A percentile compares a stretch with the other conserved stretches of the same genome.
These are phyloP conservation scores for human DNA, from an alignment of 2,113 vertebrate genomes.

Conservation along the genomic window DNA sequence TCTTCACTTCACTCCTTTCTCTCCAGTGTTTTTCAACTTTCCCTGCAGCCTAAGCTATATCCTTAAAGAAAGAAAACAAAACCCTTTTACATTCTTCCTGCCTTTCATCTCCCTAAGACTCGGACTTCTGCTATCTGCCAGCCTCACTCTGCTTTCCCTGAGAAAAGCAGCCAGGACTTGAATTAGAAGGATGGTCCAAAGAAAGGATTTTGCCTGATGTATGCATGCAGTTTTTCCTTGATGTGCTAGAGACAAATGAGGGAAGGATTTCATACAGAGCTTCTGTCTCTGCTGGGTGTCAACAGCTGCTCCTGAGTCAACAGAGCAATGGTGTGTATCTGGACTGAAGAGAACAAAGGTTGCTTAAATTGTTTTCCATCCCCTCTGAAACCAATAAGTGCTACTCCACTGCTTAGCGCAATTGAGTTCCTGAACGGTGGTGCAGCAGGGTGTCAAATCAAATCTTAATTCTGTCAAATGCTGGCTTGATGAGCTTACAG, in stretches of 20 bases:
- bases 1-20: neutral
- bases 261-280: constrained; percentile 57
- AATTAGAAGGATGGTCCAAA: neutral
- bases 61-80: neutral
- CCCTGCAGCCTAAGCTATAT: neutral
- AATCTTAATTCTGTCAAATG: constrained; percentile 47
- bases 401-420: constrained; percentile 56
- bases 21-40: neutral
- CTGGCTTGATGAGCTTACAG: neutral
- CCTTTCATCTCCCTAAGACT: neutral
- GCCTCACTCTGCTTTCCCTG: neutral
- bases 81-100: neutral
- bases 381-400: constrained; percentile 81
- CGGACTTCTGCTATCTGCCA: neutral
- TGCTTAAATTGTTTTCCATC: constrained; percentile 70
- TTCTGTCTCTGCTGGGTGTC: constrained; percentile 45
- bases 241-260: constrained; percentile 76
- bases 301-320: constrained; percentile 74
- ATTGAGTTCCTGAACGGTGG: neutral
- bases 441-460: constrained; percentile 50
- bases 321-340: constrained; percentile 76
- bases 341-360: constrained; percentile 39
- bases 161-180: neutral
- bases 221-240: neutral
- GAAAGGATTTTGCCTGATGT: neutral